Percentiles rank a stretch among this genome's conserved stretches.
These are phyloP conservation scores for Chinchilla lanigera DNA, from an alignment of 2,113 vertebrate species.

Conservation along the genomic window DNA sequence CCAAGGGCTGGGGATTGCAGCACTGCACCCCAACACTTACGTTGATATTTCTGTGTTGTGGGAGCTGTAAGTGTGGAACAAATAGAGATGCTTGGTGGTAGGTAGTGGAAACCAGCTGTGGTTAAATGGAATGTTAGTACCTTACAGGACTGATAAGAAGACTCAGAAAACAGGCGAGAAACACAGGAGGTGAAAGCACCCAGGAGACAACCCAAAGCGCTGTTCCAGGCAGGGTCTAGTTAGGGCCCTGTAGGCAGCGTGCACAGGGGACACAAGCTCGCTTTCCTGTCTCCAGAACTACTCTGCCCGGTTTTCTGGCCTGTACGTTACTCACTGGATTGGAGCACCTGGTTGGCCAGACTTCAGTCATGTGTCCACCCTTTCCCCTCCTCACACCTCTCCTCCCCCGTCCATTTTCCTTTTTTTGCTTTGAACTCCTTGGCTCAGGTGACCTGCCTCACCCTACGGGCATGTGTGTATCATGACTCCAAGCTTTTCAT, in stretches of 20 bases:
- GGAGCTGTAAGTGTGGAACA: neutral
- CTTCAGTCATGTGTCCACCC: neutral
- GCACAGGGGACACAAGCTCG: neutral
- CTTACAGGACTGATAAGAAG: neutral
- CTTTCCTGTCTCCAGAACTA: neutral
- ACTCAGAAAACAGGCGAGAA: constrained; percentile 19
- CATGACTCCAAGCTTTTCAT: too few species aligned
- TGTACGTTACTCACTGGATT: neutral
- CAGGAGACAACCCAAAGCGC: neutral
- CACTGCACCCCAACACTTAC: neutral
- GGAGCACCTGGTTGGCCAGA: neutral
- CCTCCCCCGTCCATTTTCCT: neutral
- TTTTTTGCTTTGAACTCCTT: neutral
- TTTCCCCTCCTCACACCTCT: neutral
- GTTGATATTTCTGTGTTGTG: neutral
- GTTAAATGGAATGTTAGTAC: neutral
- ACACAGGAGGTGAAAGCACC: neutral
- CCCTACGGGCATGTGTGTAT: neutral
- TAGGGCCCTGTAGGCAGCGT: neutral
- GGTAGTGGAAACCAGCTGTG: neutral
- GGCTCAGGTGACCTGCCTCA: neutral
- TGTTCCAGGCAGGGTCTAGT: neutral
- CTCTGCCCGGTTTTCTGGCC: neutral
- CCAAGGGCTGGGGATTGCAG: neutral
- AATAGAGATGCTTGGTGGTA: neutral